Base-by-base conservation (phyloP, 1,140 invertebrate species). In the Leptonema lineaticorne region DNA sequence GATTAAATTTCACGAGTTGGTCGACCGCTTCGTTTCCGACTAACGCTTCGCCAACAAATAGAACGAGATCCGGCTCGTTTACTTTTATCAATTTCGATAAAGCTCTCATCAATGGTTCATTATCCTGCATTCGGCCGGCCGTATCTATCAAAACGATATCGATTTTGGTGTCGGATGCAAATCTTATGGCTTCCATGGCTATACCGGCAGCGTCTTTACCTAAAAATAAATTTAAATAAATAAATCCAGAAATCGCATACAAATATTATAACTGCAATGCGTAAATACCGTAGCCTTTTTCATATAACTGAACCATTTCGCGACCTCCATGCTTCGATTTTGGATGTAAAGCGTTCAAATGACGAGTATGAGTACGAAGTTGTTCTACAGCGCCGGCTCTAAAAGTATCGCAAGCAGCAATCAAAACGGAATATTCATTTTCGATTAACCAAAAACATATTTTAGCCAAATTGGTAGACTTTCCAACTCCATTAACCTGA, bases 21-120 rank as follows among this genome's bases (percentile, higher is more conserved):
- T 99, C 98, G 24, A 99, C 97, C 53, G 97, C 98, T 81, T 99
- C 98, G 79, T 99, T 99, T n/a, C 98, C 98, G 14, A 99, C 98
- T 1, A 99, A 82, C 0, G 98, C 98, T 81, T 99, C 98, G 0
- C 98, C 98, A 5, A 99, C 98, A 81, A 99, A 99, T 8, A 99
- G 82, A 2, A 99, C 96, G 70, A 99, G 84, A 83, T 99, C 97
- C 0, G 98, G 98, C 74, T 96, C 89, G 79, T 99, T 99, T 1
- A 88, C 85, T 79, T 88, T 90, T 63, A 90, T 90, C 14, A 97
- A 86, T 82, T 99, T 99, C 2, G 96, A 90, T 11, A 99, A 82
- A 9, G 97, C 94, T 74, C 94, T 87, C 97, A 99, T 99, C 7
- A 99, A 82, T 0, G 97, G 97, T 79, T 99, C 97, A 81, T 99